Conservation (phyloP, 2,888 invertebrate genomes). For the Chesias legatella region DNA sequence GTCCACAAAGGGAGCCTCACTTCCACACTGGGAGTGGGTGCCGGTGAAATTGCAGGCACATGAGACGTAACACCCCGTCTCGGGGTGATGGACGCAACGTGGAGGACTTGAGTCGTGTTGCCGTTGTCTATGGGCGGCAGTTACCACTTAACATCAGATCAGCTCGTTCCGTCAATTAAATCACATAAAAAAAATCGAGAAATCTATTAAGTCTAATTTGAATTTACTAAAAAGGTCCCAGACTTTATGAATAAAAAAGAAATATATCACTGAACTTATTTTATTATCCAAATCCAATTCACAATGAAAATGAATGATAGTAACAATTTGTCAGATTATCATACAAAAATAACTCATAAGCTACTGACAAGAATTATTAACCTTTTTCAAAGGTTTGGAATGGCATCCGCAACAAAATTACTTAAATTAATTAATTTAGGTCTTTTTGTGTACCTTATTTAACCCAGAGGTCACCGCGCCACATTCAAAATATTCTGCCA, state of each 20-base stretch:
- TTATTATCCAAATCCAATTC: conserved; percentile 73
- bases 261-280: conserved; percentile 47
- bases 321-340: conserved; percentile 56
- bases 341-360: conserved; percentile 55
- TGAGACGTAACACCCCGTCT: no score
- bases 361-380: conserved; percentile 77
- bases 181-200: no score
- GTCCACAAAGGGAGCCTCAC: no score
- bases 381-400: conserved; percentile 77
- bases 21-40: no score
- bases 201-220: no score
- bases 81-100: no score
- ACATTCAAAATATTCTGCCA: conserved; percentile 11
- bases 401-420: conserved; percentile 65
- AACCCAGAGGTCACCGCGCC: conserved; percentile 13
- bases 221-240: no score
- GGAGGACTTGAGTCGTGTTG: no score
- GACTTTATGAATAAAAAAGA: conserved; percentile 20
- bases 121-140: no score
- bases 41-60: no score
- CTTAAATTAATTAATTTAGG: conserved; percentile 37
- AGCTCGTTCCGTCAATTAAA: no score
- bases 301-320: conserved; percentile 66
- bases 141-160: no score
- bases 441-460: conserved; percentile 27